These are phyloP conservation scores for Habroteleia sp. DNA, from an alignment of 2,888 invertebrate species.

Conservation along the genomic window DNA sequence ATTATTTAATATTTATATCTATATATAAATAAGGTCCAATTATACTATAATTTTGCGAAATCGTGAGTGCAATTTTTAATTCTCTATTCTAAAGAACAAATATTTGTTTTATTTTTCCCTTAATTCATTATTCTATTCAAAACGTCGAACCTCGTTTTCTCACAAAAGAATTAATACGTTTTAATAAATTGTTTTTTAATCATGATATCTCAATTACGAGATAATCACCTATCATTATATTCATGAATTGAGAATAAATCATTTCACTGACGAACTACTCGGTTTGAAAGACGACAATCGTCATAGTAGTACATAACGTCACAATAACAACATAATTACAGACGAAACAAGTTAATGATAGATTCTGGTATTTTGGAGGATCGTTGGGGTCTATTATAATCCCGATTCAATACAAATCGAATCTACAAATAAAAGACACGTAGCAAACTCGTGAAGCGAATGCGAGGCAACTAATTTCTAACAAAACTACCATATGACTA, in stretches of 20 bases:
- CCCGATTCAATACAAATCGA: neutral
- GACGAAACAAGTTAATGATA: constrained; percentile 36
- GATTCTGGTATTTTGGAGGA: constrained; percentile 5
- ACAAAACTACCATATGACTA: constrained; percentile 24
- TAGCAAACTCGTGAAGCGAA: constrained; percentile 24
- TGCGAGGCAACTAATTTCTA: constrained; percentile 32
- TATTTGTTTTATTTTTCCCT: too few relatives aligned
- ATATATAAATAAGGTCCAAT: too few relatives aligned
- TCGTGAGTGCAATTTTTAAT: too few relatives aligned
- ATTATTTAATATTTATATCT: too few relatives aligned
- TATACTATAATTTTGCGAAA: too few relatives aligned
- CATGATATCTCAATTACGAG: constrained; percentile 36
- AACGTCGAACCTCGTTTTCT: too few relatives aligned
- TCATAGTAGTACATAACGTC: constrained; percentile 2
- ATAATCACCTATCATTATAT: constrained; percentile 36
- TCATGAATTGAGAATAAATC: constrained; percentile 17
- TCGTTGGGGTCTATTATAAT: constrained; percentile 17
- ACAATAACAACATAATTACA: constrained; percentile 39
- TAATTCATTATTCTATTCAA: too few relatives aligned
- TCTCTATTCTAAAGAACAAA: too few relatives aligned
- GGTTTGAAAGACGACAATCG: constrained; percentile 10
- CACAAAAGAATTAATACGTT: constrained; percentile 12
- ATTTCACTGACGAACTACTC: constrained; percentile 7
- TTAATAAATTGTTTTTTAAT: constrained; percentile 22
- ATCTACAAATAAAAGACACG: constrained; percentile 16